Conservation (phyloP, 2,888 invertebrate species). For the Stratiomys singularior region DNA sequence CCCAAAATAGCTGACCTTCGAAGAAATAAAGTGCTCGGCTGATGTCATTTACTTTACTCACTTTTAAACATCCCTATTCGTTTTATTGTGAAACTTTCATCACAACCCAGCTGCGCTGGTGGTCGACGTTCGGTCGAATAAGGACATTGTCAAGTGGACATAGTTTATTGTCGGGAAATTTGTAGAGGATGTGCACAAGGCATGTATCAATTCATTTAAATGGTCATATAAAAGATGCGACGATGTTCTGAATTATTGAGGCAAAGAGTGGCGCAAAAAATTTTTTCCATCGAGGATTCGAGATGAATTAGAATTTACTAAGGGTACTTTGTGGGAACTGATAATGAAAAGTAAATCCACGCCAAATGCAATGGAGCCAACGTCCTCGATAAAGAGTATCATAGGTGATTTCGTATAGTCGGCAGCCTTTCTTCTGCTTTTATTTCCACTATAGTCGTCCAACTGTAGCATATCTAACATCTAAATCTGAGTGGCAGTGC, state of each 20-base stretch:
- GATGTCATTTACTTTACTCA: background rate
- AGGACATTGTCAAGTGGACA: background rate
- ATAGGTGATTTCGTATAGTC: no score
- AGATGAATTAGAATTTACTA: no score
- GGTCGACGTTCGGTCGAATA: slow-evolving; percentile 1
- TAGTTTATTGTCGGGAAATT: background rate
- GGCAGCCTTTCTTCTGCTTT: no score
- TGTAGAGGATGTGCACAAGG: background rate
- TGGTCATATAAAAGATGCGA: slow-evolving; percentile 18
- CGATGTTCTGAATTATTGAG: no score
- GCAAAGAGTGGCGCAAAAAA: no score
- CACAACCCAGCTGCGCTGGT: background rate
- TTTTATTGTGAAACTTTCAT: slow-evolving; percentile 27
- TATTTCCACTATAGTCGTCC: no score
- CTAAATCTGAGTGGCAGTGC: background rate
- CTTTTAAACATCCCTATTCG: slow-evolving; percentile 17
- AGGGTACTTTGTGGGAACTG: no score
- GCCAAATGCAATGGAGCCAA: no score
- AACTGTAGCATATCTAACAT: background rate
- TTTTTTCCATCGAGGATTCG: no score
- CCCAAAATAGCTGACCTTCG: background rate
- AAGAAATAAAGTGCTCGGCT: background rate
- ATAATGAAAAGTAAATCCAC: no score
- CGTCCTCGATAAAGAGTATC: no score
- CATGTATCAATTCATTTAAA: slow-evolving; percentile 18